A percentile compares a stretch with the other conserved stretches of the same genome.
Evolutionary conservation across 2,797 vertebrate species (phyloP).

Genomic region (Anas bernieri): DNA sequence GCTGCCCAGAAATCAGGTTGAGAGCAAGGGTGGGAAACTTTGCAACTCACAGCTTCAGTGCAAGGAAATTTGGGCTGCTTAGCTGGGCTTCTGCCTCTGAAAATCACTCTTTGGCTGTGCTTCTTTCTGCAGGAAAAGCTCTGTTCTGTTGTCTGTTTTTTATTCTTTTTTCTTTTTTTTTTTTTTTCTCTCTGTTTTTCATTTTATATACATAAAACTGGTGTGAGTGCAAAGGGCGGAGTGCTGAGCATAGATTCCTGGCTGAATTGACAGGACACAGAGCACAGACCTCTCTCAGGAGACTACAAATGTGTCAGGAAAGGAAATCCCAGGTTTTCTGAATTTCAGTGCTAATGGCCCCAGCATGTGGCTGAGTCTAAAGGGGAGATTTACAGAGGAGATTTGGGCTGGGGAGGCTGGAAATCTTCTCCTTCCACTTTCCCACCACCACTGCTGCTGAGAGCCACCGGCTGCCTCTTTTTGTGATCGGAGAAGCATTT

Average conservation of each 20-base stretch:
- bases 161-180: background rate
- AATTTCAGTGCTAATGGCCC: background rate
- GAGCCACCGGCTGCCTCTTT: background rate
- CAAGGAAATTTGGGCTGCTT: background rate
- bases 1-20: background rate
- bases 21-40: background rate
- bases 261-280: background rate
- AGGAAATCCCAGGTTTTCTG: background rate
- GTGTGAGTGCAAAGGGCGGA: background rate
- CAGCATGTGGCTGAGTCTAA: background rate
- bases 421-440: background rate
- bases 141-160: background rate
- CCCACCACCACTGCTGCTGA: background rate
- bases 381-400: background rate
- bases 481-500: fast-evolving
- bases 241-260: background rate
- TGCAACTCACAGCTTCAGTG: background rate
- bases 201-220: background rate
- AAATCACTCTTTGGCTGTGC: background rate
- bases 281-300: background rate
- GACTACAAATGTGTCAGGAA: background rate
- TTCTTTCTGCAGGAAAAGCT: background rate
- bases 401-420: background rate
- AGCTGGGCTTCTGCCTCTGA: background rate
- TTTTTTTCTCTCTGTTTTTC: background rate